These are phyloP conservation scores for Tauraco erythrolophus DNA, from an alignment of 2,113 vertebrate genomes.

Conservation along the genomic window DNA sequence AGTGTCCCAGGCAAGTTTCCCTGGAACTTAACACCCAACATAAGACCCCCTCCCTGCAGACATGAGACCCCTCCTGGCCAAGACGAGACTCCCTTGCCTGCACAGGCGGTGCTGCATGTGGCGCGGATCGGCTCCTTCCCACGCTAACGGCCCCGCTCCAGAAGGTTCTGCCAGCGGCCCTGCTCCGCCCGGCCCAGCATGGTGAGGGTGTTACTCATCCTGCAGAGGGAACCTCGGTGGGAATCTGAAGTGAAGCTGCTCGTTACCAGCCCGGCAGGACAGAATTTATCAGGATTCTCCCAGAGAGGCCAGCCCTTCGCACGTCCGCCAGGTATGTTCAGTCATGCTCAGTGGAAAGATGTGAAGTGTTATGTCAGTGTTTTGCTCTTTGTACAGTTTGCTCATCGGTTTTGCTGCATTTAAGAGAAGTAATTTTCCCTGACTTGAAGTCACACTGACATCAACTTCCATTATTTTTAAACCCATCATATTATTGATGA, in stretches of 20 bases:
- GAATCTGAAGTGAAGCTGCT: rapidly evolving
- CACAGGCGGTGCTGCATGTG: too few species aligned
- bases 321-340: rapidly evolving
- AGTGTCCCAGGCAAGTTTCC: rapidly evolving
- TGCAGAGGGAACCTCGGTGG: rapidly evolving
- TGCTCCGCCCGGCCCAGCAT: too few species aligned
- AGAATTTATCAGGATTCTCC: rapidly evolving
- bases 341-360: rapidly evolving
- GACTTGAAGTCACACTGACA: background rate
- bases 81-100: too few species aligned
- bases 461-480: background rate
- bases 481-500: background rate
- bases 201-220: rapidly evolving
- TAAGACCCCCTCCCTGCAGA: too few species aligned
- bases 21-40: background rate
- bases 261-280: rapidly evolving
- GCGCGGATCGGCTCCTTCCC: too few species aligned
- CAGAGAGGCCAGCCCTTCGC: rapidly evolving
- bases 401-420: rapidly evolving
- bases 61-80: too few species aligned
- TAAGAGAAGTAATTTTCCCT: rapidly evolving
- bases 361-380: rapidly evolving
- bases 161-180: background rate
- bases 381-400: background rate
- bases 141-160: rapidly evolving